These are phyloP conservation scores for Conopomorpha cramerella DNA, from an alignment of 1,140 invertebrate species.

Conservation along the genomic window DNA sequence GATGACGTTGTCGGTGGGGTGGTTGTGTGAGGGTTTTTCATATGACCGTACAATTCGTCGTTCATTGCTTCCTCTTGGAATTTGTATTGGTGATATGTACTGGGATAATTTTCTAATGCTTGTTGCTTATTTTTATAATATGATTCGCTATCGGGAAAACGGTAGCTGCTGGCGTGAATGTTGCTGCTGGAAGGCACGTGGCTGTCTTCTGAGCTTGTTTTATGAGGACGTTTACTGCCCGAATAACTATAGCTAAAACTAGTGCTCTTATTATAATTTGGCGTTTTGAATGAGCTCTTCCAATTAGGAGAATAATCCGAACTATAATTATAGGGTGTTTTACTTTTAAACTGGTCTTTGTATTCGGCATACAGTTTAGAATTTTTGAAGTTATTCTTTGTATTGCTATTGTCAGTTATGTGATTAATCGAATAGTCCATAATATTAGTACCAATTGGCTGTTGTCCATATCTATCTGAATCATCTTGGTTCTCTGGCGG, in stretches of 20 bases:
- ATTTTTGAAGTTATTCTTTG: slow-evolving; percentile 1
- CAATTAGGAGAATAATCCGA: too few species aligned
- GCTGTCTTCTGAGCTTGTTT: too few species aligned
- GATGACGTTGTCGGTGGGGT: slow-evolving; percentile 19
- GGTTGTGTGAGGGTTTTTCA: slow-evolving; percentile 23
- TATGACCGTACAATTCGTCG: slow-evolving; percentile 26
- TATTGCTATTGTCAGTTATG: background rate
- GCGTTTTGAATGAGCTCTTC: too few species aligned
- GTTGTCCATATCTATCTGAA: background rate
- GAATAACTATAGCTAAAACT: too few species aligned
- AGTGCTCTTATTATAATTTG: too few species aligned
- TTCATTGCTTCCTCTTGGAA: slow-evolving; percentile 20
- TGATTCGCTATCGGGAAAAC: too few species aligned
- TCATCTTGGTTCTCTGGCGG: background rate
- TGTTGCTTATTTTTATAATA: too few species aligned
- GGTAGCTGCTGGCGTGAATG: too few species aligned
- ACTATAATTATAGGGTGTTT: slow-evolving; percentile 17
- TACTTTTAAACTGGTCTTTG: slow-evolving; percentile 30
- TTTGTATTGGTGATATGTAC: slow-evolving; percentile 6
- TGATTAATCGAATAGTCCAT: background rate
- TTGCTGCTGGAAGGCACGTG: too few species aligned
- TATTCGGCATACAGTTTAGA: slow-evolving; percentile 16
- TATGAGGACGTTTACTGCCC: too few species aligned
- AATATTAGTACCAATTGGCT: background rate
- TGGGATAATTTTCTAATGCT: slow-evolving; percentile 16